phyloP scores from a whole-genome alignment of 2,797 vertebrate genomes.

The Lateolabrax maculatus region DNA sequence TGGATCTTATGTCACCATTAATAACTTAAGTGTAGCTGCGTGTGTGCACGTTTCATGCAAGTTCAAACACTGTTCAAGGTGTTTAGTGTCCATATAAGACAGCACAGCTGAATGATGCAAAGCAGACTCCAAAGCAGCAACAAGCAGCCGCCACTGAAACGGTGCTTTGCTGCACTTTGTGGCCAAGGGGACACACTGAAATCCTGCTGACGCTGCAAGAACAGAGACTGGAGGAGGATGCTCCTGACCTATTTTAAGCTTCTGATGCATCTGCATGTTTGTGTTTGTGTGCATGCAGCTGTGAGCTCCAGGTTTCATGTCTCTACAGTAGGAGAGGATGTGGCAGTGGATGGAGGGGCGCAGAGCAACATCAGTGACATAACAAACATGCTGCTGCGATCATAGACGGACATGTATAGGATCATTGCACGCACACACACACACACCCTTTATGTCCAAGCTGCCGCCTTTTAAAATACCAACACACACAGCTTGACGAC shows the following conservation, averaged over 20 bases:
- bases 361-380: constrained; percentile 14
- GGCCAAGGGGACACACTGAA: not conserved
- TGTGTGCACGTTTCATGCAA: not conserved
- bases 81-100: not conserved
- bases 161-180: not conserved
- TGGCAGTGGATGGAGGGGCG: not conserved
- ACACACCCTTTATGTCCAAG: constrained; percentile 5
- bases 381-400: not conserved
- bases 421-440: not conserved
- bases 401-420: not conserved
- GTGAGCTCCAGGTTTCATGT: not conserved
- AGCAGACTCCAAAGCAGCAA: constrained; percentile 27
- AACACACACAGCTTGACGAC: constrained; percentile 13
- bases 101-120: constrained; percentile 25
- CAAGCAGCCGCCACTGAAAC: constrained; percentile 8
- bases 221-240: not conserved
- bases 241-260: not conserved
- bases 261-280: not conserved
- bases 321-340: constrained; percentile 1
- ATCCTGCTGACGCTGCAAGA: constrained; percentile 1
- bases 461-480: constrained; percentile 20
- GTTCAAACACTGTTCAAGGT: not conserved
- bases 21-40: not conserved
- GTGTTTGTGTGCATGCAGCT: constrained; percentile 3
- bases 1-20: too few relatives aligned